A percentile compares a stretch with the other conserved stretches of the same genome.
Evolutionary conservation across 2,113 vertebrate species (phyloP).

Genomic region (Heliornis fulica): DNA sequence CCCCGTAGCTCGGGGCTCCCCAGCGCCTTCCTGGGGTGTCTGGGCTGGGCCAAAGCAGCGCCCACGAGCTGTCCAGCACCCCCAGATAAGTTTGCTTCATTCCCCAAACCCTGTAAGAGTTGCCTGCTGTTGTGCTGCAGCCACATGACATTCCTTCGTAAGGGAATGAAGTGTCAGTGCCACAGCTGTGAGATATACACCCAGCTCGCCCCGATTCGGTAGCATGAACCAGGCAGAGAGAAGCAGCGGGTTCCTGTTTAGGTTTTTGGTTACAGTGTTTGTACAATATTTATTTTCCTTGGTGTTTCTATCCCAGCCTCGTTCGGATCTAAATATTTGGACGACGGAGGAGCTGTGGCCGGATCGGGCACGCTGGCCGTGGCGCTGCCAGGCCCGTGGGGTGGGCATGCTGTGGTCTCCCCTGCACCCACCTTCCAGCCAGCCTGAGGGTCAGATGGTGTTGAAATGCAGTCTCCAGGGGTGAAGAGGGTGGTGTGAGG

Average conservation of each 20-base stretch:
- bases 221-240: constrained; percentile 10
- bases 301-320: constrained; percentile 46
- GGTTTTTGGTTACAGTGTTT: constrained; percentile 59
- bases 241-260: constrained; percentile 44
- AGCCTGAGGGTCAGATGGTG: neutral
- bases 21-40: accelerated
- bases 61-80: neutral
- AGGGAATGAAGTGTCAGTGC: constrained; percentile 44
- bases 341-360: neutral
- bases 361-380: neutral
- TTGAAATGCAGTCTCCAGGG: constrained; percentile 31
- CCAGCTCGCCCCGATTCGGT: neutral
- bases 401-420: neutral
- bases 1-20: too few relatives aligned
- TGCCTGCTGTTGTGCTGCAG: neutral
- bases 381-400: neutral
- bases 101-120: neutral
- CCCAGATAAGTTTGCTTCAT: neutral
- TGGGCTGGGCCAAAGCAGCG: neutral
- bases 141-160: constrained; percentile 20
- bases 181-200: constrained; percentile 36
- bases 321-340: constrained; percentile 55
- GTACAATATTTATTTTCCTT: constrained; percentile 68
- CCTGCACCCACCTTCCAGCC: neutral
- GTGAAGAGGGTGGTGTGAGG: constrained; percentile 9